Conservation (phyloP, 1,140 invertebrate genomes). For the Cheumatopsyche charites region DNA sequence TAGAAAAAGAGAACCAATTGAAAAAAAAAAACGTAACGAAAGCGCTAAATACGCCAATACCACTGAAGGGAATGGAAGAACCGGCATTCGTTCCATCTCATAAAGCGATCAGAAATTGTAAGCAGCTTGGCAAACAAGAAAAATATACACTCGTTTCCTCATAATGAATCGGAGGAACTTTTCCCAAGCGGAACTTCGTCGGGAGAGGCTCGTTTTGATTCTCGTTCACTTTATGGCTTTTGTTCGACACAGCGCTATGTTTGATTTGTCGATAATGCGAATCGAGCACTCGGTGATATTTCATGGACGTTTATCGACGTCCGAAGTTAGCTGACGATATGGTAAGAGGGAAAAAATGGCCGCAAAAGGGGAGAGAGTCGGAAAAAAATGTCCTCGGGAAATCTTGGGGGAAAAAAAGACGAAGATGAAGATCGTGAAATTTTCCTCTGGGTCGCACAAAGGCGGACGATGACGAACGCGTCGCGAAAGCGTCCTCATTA, state of each 20-base stretch:
- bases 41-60: neutral
- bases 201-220: neutral
- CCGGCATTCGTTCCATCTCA: slow-evolving; percentile 4
- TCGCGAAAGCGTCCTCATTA: neutral
- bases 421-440: no score
- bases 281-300: neutral
- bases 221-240: slow-evolving; percentile 17
- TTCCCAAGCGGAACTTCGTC: neutral
- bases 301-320: no score
- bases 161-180: slow-evolving; percentile 15
- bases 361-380: no score
- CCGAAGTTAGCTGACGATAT: no score
- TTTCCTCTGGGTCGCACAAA: no score
- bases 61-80: neutral
- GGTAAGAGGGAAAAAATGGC: no score
- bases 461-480: no score
- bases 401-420: no score
- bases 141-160: slow-evolving; percentile 26
- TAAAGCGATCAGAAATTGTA: slow-evolving; percentile 27
- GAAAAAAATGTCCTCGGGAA: no score
- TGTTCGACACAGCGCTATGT: slow-evolving; percentile 9
- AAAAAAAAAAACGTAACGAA: neutral
- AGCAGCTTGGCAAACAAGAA: slow-evolving; percentile 26
- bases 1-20: neutral
- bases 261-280: slow-evolving; percentile 6